Percentiles rank a stretch among this genome's conserved stretches.
These are phyloP conservation scores for Hyperoodon ampullatus DNA, from an alignment of 2,113 vertebrate genomes.

Conservation along the genomic window DNA sequence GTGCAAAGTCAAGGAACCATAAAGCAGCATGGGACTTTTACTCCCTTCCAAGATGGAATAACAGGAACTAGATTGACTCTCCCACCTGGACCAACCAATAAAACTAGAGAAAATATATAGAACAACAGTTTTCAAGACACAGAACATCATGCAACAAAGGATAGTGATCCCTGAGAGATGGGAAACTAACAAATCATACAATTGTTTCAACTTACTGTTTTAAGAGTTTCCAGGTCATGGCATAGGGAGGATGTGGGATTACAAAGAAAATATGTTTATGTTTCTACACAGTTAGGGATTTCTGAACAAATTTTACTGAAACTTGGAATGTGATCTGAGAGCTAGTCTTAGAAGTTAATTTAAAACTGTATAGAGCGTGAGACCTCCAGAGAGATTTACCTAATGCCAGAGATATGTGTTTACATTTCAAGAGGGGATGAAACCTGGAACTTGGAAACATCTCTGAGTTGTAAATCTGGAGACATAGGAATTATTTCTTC, in stretches of 20 bases:
- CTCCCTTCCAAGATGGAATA: neutral
- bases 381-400: slow-evolving; percentile 44
- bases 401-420: slow-evolving; percentile 34
- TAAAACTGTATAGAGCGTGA: slow-evolving; percentile 33
- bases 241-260: neutral
- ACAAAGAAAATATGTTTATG: neutral
- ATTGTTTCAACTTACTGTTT: neutral
- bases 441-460: slow-evolving; percentile 48
- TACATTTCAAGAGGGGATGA: slow-evolving; percentile 37
- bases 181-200: neutral
- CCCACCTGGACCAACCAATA: neutral
- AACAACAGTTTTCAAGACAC: neutral
- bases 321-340: slow-evolving; percentile 45
- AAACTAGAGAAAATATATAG: neutral
- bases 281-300: slow-evolving; percentile 18
- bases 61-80: neutral
- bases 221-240: neutral
- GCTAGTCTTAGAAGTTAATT: slow-evolving; percentile 46
- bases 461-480: slow-evolving; percentile 61
- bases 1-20: neutral
- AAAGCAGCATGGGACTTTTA: neutral
- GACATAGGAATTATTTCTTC: slow-evolving; percentile 46
- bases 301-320: slow-evolving; percentile 35
- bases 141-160: neutral
- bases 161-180: neutral